Percentiles rank a stretch among this genome's conserved stretches.
Evolutionary conservation across 2,113 vertebrate species (phyloP).

Genomic region (Erinaceus europaeus): DNA sequence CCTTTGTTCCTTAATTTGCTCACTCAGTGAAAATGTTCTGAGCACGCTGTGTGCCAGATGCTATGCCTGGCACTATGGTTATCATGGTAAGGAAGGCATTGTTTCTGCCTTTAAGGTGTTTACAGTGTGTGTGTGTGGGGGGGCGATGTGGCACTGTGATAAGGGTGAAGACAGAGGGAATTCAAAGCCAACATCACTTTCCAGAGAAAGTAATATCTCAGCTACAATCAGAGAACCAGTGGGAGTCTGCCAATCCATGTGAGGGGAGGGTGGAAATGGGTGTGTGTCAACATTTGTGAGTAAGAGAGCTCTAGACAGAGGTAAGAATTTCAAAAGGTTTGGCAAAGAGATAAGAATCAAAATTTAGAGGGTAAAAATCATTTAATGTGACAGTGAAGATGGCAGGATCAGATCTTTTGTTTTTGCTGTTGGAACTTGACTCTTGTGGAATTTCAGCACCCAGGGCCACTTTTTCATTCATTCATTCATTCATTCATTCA

Average conservation of each 20-base stretch:
- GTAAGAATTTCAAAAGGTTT: neutral
- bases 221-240: neutral
- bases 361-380: neutral
- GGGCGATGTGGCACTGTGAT: neutral
- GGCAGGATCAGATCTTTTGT: no score
- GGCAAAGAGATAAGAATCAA: neutral
- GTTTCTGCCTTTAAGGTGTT: neutral
- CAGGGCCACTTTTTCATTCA: no score
- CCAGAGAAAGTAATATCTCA: neutral
- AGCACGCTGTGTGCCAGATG: neutral
- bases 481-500: no score
- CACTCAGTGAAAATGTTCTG: neutral
- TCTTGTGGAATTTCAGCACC: no score
- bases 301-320: neutral
- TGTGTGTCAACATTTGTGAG: neutral
- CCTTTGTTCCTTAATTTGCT: neutral
- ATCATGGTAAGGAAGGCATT: neutral
- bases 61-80: neutral
- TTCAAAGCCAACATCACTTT: no score
- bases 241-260: neutral
- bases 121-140: no score
- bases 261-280: neutral
- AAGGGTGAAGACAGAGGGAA: neutral
- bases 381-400: no score
- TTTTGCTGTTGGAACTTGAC: no score